Conservation (phyloP, 2,113 vertebrate genomes). For the Rhea pennata region DNA sequence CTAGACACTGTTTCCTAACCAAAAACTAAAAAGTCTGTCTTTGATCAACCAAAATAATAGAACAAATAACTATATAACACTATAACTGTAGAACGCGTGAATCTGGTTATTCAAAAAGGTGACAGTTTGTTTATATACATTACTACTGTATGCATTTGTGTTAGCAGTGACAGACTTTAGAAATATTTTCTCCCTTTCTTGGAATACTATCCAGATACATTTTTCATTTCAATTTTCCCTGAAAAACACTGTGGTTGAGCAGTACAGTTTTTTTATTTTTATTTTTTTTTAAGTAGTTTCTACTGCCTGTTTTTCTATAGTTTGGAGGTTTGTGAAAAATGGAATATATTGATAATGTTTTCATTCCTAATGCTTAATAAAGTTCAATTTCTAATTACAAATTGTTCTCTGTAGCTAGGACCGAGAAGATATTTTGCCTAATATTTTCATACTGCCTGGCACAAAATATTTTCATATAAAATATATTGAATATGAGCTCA, state of each 20-base stretch:
- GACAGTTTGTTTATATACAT: not conserved
- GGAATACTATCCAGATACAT: not conserved
- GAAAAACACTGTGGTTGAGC: not conserved
- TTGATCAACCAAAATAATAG: not conserved
- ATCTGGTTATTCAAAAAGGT: not conserved
- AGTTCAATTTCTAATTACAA: not conserved
- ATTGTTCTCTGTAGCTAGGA: not conserved
- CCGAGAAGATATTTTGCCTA: not conserved
- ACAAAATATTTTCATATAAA: not conserved
- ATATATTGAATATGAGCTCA: not conserved
- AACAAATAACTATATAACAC: not conserved
- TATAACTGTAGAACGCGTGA: accelerated
- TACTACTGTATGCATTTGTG: not conserved
- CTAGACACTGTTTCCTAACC: not conserved
- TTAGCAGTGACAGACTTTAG: not conserved
- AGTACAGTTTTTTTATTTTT: not conserved
- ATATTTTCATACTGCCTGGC: not conserved
- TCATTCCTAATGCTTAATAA: not conserved
- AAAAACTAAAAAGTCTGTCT: not conserved
- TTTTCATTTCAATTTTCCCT: not conserved
- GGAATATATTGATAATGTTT: not conserved
- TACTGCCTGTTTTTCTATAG: accelerated
- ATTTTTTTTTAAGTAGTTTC: accelerated
- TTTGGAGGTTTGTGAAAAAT: not conserved
- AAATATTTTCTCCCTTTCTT: not conserved